Base-by-base conservation (phyloP, 2,113 vertebrate genomes). In the Dasypus novemcinctus region DNA sequence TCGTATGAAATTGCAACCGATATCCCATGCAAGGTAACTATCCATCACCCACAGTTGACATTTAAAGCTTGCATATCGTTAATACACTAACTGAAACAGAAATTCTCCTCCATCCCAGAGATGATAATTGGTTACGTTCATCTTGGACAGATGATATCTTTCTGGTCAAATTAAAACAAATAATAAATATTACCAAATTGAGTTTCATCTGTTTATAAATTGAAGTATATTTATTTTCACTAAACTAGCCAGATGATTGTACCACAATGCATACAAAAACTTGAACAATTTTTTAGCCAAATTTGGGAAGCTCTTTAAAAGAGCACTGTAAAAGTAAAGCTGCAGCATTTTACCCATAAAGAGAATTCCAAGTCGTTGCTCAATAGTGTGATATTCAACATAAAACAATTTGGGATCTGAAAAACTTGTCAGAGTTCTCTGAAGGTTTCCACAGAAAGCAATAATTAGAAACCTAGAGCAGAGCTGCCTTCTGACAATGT, bases 61-160 rank as follows among this genome's bases (percentile, higher is more conserved):
- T 84, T 7, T 95, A 75, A 89, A 96, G 84, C 20, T 36, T 92
- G 87, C 29, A 84, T 18, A 75, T 93, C 18, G 80, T 43, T 69
- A 90, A 81, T 63, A 92, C 7, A 81, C 59, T 96, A 59, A 59
- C 49, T 86, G 38, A 89, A 94, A 79, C 13, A 93, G 90, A 97
- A 92, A 69, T 46, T 68, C 13, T 84, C 20, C 4, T 61, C 78
- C 31, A 33, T 36, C 25, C 52, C 33, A 49, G 9, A 83, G 18
- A 68, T 36, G 27, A 43, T 33, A 68, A 68, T 1, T 71, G 64
- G 18, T 9, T 76, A 69, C 33, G 66, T 41, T 75, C 64, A 57
- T n/a, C 18, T 91, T 74, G 43, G 20, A 52, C 54, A 94, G 57
- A 91, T 71, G 79, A 93, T 36, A 92, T 88, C 38, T 90, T 43